Percentiles rank a stretch among this genome's conserved stretches.
phyloP scores from a whole-genome alignment of 2,797 vertebrate genomes.

The Silurus aristotelis region DNA sequence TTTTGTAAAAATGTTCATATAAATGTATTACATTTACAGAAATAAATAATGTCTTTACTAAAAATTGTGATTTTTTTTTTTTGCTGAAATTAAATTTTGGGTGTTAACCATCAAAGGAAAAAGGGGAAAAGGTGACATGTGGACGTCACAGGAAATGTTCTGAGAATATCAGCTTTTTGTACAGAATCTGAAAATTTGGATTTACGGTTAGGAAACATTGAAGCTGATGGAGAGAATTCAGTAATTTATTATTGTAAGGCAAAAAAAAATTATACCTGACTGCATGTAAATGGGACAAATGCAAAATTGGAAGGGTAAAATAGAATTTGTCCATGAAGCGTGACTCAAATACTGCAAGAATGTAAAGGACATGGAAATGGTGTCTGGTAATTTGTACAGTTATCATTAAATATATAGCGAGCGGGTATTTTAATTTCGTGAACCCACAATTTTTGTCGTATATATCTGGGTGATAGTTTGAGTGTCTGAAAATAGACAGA shows the following conservation, averaged over 20 bases:
- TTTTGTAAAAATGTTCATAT: slow-evolving; percentile 39
- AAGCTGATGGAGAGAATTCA: background rate
- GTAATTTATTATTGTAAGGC: too few relatives aligned
- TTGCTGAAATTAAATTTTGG: background rate
- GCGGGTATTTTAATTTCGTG: too few relatives aligned
- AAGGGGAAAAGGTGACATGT: background rate
- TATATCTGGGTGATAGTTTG: background rate
- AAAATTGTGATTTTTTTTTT: background rate
- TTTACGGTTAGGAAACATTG: background rate
- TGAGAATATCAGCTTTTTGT: background rate
- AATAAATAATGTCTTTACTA: slow-evolving; percentile 29
- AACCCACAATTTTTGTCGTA: background rate
- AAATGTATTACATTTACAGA: background rate
- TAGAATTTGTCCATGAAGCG: too few relatives aligned
- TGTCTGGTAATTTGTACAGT: background rate
- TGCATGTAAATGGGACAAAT: too few relatives aligned
- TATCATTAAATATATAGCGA: too few relatives aligned
- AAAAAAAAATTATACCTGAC: too few relatives aligned
- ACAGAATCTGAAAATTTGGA: background rate
- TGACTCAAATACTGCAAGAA: too few relatives aligned
- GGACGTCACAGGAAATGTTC: background rate
- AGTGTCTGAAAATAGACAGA: background rate
- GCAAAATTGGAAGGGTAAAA: too few relatives aligned
- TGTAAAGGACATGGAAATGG: background rate
- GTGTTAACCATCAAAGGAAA: background rate